Percentiles rank a stretch among this genome's conserved stretches.
These are phyloP conservation scores for Yponomeuta cagnagella DNA, from an alignment of 2,888 invertebrate genomes.

Conservation along the genomic window DNA sequence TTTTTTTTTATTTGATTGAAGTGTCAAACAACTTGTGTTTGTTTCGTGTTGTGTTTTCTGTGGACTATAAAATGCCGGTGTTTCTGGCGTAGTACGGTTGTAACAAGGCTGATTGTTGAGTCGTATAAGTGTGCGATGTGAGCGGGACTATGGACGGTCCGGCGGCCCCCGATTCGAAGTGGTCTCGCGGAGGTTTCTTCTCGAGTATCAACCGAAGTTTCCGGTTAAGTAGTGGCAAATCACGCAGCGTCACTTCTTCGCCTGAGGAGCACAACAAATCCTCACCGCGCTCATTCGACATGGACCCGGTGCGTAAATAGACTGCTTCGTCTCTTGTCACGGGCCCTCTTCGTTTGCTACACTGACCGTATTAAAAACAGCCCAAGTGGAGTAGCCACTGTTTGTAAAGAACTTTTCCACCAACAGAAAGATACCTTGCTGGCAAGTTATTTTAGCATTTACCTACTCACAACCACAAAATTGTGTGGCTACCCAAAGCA, in stretches of 20 bases:
- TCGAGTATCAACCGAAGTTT: conserved; percentile 67
- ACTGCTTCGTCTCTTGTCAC: too few relatives aligned
- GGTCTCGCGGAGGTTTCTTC: conserved; percentile 67
- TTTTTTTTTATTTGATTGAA: not conserved
- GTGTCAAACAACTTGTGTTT: not conserved
- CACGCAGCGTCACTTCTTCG: conserved; percentile 43
- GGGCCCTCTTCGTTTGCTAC: too few relatives aligned
- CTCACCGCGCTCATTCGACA: conserved; percentile 43
- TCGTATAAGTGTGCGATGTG: conserved; percentile 59
- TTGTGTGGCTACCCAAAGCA: too few relatives aligned
- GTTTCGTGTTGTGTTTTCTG: not conserved
- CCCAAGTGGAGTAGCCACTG: too few relatives aligned
- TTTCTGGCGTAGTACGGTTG: conserved; percentile 42
- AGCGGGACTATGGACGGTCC: conserved; percentile 60
- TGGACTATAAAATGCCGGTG: conserved; percentile 33
- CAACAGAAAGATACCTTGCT: too few relatives aligned
- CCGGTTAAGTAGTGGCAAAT: conserved; percentile 53
- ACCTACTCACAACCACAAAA: too few relatives aligned
- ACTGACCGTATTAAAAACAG: too few relatives aligned
- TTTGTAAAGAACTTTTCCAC: too few relatives aligned
- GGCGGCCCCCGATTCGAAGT: conserved; percentile 51
- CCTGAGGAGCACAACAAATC: conserved; percentile 35
- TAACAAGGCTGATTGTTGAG: conserved; percentile 50
- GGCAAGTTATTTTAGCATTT: too few relatives aligned
- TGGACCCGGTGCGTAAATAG: conserved; percentile 29